These are phyloP conservation scores for Tapirus terrestris DNA, from an alignment of 2,113 vertebrate species.

Conservation along the genomic window DNA sequence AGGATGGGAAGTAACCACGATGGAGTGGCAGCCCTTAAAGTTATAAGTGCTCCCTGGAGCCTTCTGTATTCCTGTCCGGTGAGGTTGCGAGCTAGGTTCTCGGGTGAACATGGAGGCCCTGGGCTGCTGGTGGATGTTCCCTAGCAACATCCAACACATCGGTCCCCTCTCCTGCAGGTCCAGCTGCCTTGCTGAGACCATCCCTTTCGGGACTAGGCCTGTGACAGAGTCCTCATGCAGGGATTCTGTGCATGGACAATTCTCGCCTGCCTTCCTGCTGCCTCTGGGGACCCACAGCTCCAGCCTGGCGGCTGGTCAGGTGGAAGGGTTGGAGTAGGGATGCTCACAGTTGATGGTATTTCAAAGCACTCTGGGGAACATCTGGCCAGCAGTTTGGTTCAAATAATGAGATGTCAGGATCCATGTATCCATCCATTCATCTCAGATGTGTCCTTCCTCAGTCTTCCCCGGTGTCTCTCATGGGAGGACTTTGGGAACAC, in stretches of 20 bases:
- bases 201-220: neutral
- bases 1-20: neutral
- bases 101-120: neutral
- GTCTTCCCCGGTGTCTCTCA: neutral
- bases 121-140: neutral
- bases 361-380: neutral
- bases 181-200: neutral
- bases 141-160: neutral
- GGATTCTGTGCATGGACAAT: neutral
- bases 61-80: neutral
- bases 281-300: neutral
- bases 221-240: neutral
- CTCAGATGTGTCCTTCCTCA: conserved; percentile 7
- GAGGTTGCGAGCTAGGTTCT: neutral
- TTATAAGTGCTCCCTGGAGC: neutral
- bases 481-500: neutral
- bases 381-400: neutral
- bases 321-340: neutral
- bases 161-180: neutral
- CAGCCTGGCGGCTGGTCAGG: neutral
- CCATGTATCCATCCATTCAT: neutral
- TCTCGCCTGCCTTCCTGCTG: neutral
- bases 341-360: neutral
- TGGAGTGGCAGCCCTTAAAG: neutral
- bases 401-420: conserved; percentile 50